phyloP scores from a whole-genome alignment of 2,888 invertebrate species.

The Periphyllus acericola region DNA sequence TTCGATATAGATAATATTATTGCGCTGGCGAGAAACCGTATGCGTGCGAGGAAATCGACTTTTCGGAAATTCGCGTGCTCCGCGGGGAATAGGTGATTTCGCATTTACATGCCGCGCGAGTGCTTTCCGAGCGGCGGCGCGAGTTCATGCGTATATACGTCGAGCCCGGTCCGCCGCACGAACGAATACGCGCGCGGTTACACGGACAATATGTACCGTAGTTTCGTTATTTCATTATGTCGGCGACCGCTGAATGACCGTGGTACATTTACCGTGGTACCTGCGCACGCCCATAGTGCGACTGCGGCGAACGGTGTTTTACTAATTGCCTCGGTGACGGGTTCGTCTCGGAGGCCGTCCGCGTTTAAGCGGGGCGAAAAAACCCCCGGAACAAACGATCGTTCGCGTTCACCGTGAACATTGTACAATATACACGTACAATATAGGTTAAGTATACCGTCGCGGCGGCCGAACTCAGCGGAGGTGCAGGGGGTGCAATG shows the following conservation, averaged over 20 bases:
- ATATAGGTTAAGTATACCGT: too few species aligned
- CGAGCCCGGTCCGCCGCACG: background rate
- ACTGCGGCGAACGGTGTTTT: background rate
- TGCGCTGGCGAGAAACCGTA: background rate
- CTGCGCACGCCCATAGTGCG: background rate
- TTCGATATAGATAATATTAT: background rate
- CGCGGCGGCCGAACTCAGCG: too few species aligned
- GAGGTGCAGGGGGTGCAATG: too few species aligned
- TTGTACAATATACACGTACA: too few species aligned
- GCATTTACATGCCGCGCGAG: constrained; percentile 29
- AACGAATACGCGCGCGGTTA: too few species aligned
- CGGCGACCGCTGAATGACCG: too few species aligned
- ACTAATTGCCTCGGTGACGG: background rate
- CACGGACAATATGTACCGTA: background rate
- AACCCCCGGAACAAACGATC: too few species aligned
- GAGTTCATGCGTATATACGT: too few species aligned
- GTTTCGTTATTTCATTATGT: background rate
- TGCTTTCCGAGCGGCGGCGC: constrained; percentile 31
- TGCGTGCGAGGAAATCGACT: constrained; percentile 25
- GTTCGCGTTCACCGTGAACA: too few species aligned
- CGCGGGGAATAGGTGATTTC: constrained; percentile 33
- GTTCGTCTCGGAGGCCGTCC: background rate
- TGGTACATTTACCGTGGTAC: too few species aligned
- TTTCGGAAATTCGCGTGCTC: constrained; percentile 33
- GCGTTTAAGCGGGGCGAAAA: too few species aligned